Percentiles rank a stretch among this genome's conserved stretches.
phyloP scores from a whole-genome alignment of 1,140 invertebrate genomes.

The Drosophila repletoides region DNA sequence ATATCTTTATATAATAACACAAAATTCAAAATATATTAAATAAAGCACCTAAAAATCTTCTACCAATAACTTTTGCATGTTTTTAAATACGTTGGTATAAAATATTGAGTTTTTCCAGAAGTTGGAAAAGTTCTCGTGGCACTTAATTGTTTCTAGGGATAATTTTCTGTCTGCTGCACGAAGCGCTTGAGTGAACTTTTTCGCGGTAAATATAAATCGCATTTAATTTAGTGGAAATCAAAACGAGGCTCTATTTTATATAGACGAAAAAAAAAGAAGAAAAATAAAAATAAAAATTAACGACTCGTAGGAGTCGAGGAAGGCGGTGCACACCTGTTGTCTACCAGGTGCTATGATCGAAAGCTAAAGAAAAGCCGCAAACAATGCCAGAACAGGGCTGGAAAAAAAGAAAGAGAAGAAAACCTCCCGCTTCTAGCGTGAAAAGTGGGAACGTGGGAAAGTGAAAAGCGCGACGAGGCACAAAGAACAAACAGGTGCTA shows the following conservation, averaged over 20 bases:
- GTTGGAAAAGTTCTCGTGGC: too few relatives aligned
- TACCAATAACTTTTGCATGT: too few relatives aligned
- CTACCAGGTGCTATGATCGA: constrained; percentile 46
- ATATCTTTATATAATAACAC: too few relatives aligned
- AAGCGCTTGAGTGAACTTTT: too few relatives aligned
- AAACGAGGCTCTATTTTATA: constrained; percentile 38
- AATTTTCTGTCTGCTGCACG: constrained; percentile 29
- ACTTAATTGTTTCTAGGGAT: too few relatives aligned
- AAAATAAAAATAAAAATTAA: constrained; percentile 37
- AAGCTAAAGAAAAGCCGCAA: constrained; percentile 19
- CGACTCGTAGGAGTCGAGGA: background rate
- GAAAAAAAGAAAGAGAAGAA: constrained; percentile 1
- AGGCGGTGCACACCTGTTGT: constrained; percentile 54
- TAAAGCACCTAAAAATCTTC: too few relatives aligned
- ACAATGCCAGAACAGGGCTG: constrained; percentile 32
- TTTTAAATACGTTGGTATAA: too few relatives aligned
- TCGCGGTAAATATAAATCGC: constrained; percentile 55
- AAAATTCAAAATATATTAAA: too few relatives aligned
- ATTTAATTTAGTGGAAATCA: constrained; percentile 78
- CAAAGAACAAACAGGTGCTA: constrained; percentile 73
- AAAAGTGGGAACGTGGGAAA: constrained; percentile 3
- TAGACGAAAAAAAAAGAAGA: constrained; percentile 44
- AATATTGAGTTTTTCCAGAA: too few relatives aligned
- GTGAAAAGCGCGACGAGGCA: constrained; percentile 27
- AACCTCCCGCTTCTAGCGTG: too few relatives aligned